Conservation (phyloP, 2,113 vertebrate species). For the Scytalopus superciliaris region DNA sequence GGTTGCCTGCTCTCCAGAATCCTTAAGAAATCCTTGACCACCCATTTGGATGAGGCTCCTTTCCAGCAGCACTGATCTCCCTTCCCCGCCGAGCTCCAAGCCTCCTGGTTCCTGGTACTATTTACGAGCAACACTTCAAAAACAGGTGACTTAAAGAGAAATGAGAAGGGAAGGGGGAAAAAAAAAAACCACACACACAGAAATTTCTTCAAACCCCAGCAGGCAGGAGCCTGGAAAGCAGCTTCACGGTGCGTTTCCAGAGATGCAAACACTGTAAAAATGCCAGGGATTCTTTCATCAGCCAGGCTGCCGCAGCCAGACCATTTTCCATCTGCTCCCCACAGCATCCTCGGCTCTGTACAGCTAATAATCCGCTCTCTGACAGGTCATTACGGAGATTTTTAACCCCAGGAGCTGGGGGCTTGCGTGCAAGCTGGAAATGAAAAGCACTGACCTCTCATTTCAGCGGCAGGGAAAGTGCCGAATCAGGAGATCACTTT, state of each 20-base stretch:
- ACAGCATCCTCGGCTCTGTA: conserved; percentile 57
- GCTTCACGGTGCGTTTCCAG: conserved; percentile 60
- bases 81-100: rapidly evolving
- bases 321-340: conserved; percentile 72
- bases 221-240: conserved; percentile 57
- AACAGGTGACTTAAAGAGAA: conserved; percentile 39
- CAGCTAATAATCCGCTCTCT: conserved; percentile 68
- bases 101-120: background rate
- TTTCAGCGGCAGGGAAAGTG: conserved; percentile 53
- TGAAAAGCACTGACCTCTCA: conserved; percentile 67
- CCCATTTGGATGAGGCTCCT: background rate
- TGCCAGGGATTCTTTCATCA: conserved; percentile 72
- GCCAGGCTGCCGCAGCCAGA: conserved; percentile 62
- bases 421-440: conserved; percentile 55
- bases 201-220: conserved; percentile 49
- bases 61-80: background rate
- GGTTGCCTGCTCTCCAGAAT: background rate
- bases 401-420: conserved; percentile 65
- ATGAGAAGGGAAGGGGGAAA: background rate
- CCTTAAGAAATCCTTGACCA: conserved; percentile 2
- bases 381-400: conserved; percentile 71
- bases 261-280: conserved; percentile 68
- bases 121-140: conserved; percentile 9
- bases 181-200: background rate
- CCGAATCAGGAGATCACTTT: conserved; percentile 55